Evolutionary conservation across 1,140 invertebrate genomes (phyloP).

Genomic region (Aethina tumida): DNA sequence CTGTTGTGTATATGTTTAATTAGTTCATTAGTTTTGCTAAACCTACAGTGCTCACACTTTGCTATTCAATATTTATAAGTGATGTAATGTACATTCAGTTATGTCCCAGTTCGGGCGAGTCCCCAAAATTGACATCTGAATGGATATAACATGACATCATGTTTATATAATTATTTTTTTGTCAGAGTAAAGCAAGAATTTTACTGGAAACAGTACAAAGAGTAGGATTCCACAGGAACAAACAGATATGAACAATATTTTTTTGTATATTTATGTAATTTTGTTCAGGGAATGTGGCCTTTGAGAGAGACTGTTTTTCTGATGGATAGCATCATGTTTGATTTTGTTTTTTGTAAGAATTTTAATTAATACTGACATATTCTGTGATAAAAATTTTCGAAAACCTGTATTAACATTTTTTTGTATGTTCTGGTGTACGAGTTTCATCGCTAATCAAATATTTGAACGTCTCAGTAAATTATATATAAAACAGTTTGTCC

Average conservation of each 20-base stretch:
- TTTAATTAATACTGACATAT: constrained; percentile 11
- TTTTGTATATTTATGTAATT: constrained; percentile 12
- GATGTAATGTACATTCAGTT: no score
- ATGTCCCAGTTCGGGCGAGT: no score
- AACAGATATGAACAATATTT: constrained; percentile 12
- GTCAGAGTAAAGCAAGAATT: no score
- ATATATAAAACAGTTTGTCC: constrained; percentile 14
- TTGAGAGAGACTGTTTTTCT: constrained; percentile 14
- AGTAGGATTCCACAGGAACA: constrained; percentile 1
- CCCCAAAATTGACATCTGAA: no score
- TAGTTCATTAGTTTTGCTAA: no score
- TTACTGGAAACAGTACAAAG: background rate
- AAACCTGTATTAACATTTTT: constrained; percentile 9
- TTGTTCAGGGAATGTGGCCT: constrained; percentile 14
- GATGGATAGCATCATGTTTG: constrained; percentile 2
- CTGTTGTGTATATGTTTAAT: no score
- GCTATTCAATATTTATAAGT: no score
- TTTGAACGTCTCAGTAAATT: constrained; percentile 7
- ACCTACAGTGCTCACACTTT: no score
- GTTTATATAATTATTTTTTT: no score
- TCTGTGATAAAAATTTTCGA: constrained; percentile 17
- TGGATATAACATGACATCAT: no score
- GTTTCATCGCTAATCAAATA: constrained; percentile 11
- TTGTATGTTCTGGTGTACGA: constrained; percentile 6
- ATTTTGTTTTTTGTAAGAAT: constrained; percentile 8